Evolutionary conservation across 2,797 vertebrate species (phyloP).

Genomic region (Hippocampus kuda): DNA sequence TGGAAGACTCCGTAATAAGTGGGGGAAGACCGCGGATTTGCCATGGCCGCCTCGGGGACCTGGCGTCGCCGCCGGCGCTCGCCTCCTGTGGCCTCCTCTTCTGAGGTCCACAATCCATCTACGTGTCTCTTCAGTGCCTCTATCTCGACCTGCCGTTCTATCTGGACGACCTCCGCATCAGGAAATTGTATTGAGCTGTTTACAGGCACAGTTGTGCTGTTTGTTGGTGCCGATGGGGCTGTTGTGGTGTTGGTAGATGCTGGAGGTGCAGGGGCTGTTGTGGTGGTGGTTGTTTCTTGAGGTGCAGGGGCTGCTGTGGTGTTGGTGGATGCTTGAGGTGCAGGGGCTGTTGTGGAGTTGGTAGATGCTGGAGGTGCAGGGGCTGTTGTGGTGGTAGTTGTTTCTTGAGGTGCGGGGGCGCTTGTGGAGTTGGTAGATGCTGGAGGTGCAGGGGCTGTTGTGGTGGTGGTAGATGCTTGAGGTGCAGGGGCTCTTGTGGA

Average conservation of each 20-base stretch:
- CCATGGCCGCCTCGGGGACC: not conserved
- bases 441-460: not conserved
- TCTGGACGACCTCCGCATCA: not conserved
- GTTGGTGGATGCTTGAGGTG: not conserved
- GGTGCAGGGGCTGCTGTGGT: not conserved
- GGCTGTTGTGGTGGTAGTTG: not conserved
- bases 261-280: not conserved
- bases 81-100: not conserved
- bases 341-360: not conserved
- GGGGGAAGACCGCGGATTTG: not conserved
- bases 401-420: not conserved
- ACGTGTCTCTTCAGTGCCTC: conserved; percentile 1
- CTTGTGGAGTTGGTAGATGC: not conserved
- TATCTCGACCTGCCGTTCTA: not conserved
- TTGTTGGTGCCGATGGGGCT: not conserved
- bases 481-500: not conserved
- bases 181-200: not conserved
- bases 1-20: conserved; percentile 6
- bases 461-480: not conserved
- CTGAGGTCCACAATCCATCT: not conserved
- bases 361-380: not conserved
- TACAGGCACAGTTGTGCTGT: not conserved
- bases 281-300: not conserved
- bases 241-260: not conserved
- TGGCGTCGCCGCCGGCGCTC: not conserved